Percentiles rank a stretch among this genome's conserved stretches.
phyloP scores from a whole-genome alignment of 2,888 invertebrate genomes.

The Drosophila maculinotata region DNA sequence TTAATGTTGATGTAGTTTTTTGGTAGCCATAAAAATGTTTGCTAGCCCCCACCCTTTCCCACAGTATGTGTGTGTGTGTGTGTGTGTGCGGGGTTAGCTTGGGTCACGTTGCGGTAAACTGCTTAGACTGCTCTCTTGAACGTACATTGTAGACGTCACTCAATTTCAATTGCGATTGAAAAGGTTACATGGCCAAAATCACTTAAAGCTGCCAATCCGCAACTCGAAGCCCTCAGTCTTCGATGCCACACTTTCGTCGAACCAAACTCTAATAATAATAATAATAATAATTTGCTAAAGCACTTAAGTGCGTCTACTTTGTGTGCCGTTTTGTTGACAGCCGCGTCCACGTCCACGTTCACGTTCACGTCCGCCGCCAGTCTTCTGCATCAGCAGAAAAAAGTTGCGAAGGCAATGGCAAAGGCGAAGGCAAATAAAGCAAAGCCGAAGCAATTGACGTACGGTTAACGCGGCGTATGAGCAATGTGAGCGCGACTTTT shows the following conservation, averaged over 20 bases:
- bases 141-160: constrained; percentile 50
- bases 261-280: constrained; percentile 57
- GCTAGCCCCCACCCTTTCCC: neutral
- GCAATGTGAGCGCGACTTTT: constrained; percentile 68
- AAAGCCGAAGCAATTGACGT: constrained; percentile 62
- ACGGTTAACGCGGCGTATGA: constrained; percentile 67
- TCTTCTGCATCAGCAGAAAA: constrained; percentile 10
- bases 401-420: neutral
- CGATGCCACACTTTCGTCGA: neutral
- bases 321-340: constrained; percentile 62
- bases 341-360: constrained; percentile 15
- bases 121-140: constrained; percentile 4
- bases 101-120: constrained; percentile 70
- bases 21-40: constrained; percentile 71
- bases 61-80: constrained; percentile 7
- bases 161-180: constrained; percentile 66
- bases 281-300: constrained; percentile 80
- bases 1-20: constrained; percentile 78
- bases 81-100: constrained; percentile 35
- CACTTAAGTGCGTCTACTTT: constrained; percentile 78
- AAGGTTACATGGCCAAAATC: constrained; percentile 70
- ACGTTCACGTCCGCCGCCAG: neutral
- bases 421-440: constrained; percentile 50
- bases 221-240: constrained; percentile 2
- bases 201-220: constrained; percentile 74